Evolutionary conservation across 2,888 invertebrate genomes (phyloP).

Genomic region (Ectobius pallidus): DNA sequence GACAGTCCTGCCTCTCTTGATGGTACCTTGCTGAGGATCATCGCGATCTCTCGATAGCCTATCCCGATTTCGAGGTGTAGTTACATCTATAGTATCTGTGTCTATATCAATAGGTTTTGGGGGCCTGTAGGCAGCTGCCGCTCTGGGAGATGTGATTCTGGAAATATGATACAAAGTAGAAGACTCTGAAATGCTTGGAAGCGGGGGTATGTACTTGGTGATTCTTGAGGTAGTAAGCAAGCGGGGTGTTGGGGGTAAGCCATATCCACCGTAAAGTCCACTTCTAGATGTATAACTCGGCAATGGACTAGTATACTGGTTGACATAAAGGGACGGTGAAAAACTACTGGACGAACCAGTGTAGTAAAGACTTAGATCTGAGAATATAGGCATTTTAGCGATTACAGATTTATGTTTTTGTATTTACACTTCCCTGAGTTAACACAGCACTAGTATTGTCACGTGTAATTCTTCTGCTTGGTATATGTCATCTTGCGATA

Average conservation of each 20-base stretch:
- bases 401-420: not conserved
- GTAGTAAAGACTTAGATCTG: conserved; percentile 66
- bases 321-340: conserved; percentile 55
- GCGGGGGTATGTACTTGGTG: conserved; percentile 69
- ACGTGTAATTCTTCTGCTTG: conserved; percentile 1
- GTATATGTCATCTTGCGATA: not conserved
- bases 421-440: not conserved
- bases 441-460: not conserved
- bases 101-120: conserved; percentile 76
- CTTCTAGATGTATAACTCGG: not conserved
- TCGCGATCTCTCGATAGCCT: conserved; percentile 41
- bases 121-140: conserved; percentile 45
- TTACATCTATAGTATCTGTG: conserved; percentile 86
- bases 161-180: conserved; percentile 45
- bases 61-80: conserved; percentile 56
- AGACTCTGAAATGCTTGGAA: conserved; percentile 73
- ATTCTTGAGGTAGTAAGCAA: conserved; percentile 56
- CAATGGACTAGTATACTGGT: not conserved
- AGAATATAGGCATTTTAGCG: conserved; percentile 68
- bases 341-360: conserved; percentile 55
- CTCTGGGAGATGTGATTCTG: conserved; percentile 45
- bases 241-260: conserved; percentile 50
- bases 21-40: conserved; percentile 59
- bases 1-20: conserved; percentile 74
- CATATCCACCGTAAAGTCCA: not conserved